phyloP scores from a whole-genome alignment of 2,888 invertebrate genomes.

The Spilarctia lutea region DNA sequence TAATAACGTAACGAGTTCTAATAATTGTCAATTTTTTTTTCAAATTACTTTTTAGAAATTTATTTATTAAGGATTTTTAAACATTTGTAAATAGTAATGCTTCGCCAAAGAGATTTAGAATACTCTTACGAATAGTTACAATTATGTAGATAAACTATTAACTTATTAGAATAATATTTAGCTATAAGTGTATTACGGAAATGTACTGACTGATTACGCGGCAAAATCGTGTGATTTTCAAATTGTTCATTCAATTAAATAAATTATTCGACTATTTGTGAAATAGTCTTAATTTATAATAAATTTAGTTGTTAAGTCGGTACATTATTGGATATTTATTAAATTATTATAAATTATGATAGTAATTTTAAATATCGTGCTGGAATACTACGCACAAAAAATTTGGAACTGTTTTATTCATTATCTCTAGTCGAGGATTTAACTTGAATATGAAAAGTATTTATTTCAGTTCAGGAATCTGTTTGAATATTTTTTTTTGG shows the following conservation, averaged over 20 bases:
- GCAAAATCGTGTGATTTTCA: slow-evolving; percentile 20
- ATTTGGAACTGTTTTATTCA: slow-evolving; percentile 48
- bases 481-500: not conserved
- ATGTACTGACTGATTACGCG: slow-evolving; percentile 29
- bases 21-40: slow-evolving; percentile 42
- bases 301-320: slow-evolving; percentile 36
- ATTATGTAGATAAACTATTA: slow-evolving; percentile 49
- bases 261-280: slow-evolving; percentile 27
- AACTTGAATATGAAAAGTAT: slow-evolving; percentile 20
- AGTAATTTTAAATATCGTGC: slow-evolving; percentile 49
- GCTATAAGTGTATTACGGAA: slow-evolving; percentile 33
- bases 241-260: slow-evolving; percentile 16
- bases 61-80: slow-evolving; percentile 46
- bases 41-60: slow-evolving; percentile 41
- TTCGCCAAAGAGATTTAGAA: slow-evolving; percentile 77
- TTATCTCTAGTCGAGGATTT: slow-evolving; percentile 29
- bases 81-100: slow-evolving; percentile 71
- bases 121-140: slow-evolving; percentile 64
- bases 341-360: slow-evolving; percentile 34
- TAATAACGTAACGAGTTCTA: slow-evolving; percentile 40
- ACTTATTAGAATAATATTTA: slow-evolving; percentile 32
- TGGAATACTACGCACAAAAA: slow-evolving; percentile 51
- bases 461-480: no score
- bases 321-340: slow-evolving; percentile 41
- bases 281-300: slow-evolving; percentile 32